These are phyloP conservation scores for Apamea anceps DNA, from an alignment of 2,888 invertebrate genomes.

Conservation along the genomic window DNA sequence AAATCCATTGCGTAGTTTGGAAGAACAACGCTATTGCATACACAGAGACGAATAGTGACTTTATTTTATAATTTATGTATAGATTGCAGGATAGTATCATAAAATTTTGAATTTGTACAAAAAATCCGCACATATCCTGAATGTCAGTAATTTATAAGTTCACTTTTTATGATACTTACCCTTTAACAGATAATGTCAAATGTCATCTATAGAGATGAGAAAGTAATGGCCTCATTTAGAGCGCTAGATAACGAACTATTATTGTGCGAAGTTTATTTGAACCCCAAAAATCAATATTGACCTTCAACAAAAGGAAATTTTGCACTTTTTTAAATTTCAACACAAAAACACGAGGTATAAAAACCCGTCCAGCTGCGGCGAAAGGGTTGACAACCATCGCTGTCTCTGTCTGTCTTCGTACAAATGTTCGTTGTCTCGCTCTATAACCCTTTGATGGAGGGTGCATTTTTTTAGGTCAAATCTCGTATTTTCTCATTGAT, in stretches of 20 bases:
- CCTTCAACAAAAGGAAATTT: conserved; percentile 85
- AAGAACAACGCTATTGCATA: too few relatives aligned
- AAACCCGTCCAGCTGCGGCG: conserved; percentile 86
- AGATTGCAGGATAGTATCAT: not conserved
- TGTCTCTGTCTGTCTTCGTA: conserved; percentile 72
- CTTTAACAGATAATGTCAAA: conserved; percentile 61
- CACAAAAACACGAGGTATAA: conserved; percentile 78
- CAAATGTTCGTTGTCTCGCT: conserved; percentile 72
- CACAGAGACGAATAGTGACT: too few relatives aligned
- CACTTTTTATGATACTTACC: conserved; percentile 23
- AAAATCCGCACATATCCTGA: not conserved
- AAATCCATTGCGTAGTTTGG: too few relatives aligned
- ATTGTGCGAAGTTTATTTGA: conserved; percentile 80
- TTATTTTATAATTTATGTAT: too few relatives aligned
- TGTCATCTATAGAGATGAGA: conserved; percentile 72
- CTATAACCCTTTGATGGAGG: conserved; percentile 85
- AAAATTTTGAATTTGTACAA: not conserved
- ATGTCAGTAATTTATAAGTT: conserved; percentile 25
- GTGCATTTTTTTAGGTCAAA: conserved; percentile 87
- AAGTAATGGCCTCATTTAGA: conserved; percentile 84
- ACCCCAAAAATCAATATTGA: conserved; percentile 89
- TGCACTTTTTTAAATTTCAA: conserved; percentile 87
- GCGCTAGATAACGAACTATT: conserved; percentile 84
- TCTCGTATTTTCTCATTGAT: conserved; percentile 88
- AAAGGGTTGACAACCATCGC: conserved; percentile 82